phyloP scores from a whole-genome alignment of 2,888 invertebrate species.

The Tipula lateralis region DNA sequence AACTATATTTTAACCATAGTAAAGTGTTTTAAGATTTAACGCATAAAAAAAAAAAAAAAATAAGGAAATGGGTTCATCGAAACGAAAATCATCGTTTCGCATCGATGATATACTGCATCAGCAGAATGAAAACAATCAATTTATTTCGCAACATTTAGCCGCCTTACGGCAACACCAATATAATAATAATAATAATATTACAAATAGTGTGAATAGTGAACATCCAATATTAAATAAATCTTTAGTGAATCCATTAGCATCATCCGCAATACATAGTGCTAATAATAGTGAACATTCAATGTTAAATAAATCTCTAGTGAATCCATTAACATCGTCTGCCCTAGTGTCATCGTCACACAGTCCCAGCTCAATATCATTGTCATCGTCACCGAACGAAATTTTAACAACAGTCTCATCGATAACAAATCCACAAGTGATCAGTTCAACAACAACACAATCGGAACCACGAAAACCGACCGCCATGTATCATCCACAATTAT shows the following conservation, averaged over 20 bases:
- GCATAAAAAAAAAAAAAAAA: not conserved
- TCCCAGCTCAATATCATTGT: not conserved
- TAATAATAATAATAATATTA: not conserved
- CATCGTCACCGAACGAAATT: not conserved
- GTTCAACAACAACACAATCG: not conserved
- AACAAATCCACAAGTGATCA: not conserved
- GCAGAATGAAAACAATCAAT: constrained; percentile 30
- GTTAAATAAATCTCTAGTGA: not conserved
- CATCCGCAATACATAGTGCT: no score
- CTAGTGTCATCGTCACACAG: not conserved
- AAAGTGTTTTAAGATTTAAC: no score
- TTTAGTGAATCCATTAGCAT: constrained; percentile 3
- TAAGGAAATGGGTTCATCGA: constrained; percentile 31
- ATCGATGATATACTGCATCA: constrained; percentile 32
- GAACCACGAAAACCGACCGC: constrained; percentile 31
- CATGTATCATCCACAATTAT: constrained; percentile 30
- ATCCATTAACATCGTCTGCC: not conserved
- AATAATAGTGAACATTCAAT: not conserved
- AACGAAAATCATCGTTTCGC: constrained; percentile 32
- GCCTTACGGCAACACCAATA: not conserved
- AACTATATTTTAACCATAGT: no score
- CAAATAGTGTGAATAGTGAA: not conserved
- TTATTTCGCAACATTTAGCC: not conserved
- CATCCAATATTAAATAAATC: not conserved
- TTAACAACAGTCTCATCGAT: not conserved